Base-by-base conservation (phyloP, 2,113 vertebrate species). In the Neomonachus schauinslandi region DNA sequence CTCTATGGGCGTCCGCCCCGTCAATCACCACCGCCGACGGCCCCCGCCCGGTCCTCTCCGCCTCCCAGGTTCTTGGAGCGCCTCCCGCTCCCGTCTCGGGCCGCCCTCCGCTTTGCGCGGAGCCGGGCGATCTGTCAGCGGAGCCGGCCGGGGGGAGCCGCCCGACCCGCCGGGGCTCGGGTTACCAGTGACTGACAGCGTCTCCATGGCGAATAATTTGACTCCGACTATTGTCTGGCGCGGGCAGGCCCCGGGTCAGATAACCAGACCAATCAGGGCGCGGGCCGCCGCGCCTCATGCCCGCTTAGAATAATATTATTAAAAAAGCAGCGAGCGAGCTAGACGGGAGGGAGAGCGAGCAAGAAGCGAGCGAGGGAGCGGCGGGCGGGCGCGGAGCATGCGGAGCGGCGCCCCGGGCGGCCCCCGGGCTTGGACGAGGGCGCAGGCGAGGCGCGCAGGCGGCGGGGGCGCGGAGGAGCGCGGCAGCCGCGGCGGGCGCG, bases 231-330 rank as follows among this genome's bases (percentile, higher is more conserved):
- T 99, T 99, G 99, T 99, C 99, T 99, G 99, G 99, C 99, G 99
- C 99, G 99, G 99, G 98, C 99, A 99, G 99, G 99, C 99, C 99
- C 99, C 98, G 99, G 99, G 99, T 99, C 99, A 99, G 99, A 99
- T 99, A 99, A 99, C 99, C 99, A 98, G 98, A 99, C 99, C 99
- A 99, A 99, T 99, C 99, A 99, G 99, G 99, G 99, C 99, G 98
- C 99, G 99, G 99, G 99, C 99, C 99, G 99, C 99, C 99, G 99
- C 99, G 99, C 99, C 99, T 99, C 99, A 99, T 99, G 99, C 99
- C 99, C 99, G 99, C 99, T 99, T 99, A 99, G 99, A 99, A 99
- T 99, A 99, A 99, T 99, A 99, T 99, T 99, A 99, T 99, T 99
- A 99, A 99, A 99, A 99, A 99, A 98, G 97, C 91, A 87, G 89